Conservation (phyloP, 2,888 invertebrate genomes). For the Punctoribates punctum region DNA sequence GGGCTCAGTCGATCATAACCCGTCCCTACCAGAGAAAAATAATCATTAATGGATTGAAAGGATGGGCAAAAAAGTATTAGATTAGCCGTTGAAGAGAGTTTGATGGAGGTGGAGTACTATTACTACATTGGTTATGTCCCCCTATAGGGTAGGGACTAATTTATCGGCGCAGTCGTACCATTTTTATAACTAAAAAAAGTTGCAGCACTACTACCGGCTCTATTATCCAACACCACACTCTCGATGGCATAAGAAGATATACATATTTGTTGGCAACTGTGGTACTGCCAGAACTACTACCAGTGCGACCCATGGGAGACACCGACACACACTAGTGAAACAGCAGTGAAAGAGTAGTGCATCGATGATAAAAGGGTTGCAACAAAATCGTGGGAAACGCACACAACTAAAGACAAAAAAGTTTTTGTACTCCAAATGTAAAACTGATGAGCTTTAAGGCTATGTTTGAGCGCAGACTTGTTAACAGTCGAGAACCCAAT, state of each 20-base stretch:
- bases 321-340: background rate
- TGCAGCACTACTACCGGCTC: slow-evolving; percentile 13
- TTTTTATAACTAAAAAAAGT: slow-evolving; percentile 28
- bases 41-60: slow-evolving; percentile 30
- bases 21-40: slow-evolving; percentile 34
- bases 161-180: slow-evolving; percentile 30
- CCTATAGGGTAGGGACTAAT: slow-evolving; percentile 36
- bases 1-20: slow-evolving; percentile 35
- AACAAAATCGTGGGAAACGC: slow-evolving; percentile 3
- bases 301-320: slow-evolving; percentile 32
- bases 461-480: background rate
- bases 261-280: slow-evolving; percentile 15
- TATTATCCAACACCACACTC: slow-evolving; percentile 1
- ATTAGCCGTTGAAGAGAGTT: slow-evolving; percentile 4
- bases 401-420: slow-evolving; percentile 25
- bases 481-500: background rate
- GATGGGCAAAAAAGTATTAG: slow-evolving; percentile 34
- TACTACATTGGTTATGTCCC: slow-evolving; percentile 35
- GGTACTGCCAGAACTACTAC: slow-evolving; percentile 6
- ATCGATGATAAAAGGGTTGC: slow-evolving; percentile 1
- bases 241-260: slow-evolving; percentile 20
- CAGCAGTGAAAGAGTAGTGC: slow-evolving; percentile 1
- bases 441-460: slow-evolving; percentile 25
- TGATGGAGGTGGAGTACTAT: slow-evolving; percentile 26
- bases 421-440: background rate